Evolutionary conservation across 2,113 vertebrate species (phyloP), one percentile per base, ranked within the genome.

Genomic region (Dromiciops gliroides): DNA sequence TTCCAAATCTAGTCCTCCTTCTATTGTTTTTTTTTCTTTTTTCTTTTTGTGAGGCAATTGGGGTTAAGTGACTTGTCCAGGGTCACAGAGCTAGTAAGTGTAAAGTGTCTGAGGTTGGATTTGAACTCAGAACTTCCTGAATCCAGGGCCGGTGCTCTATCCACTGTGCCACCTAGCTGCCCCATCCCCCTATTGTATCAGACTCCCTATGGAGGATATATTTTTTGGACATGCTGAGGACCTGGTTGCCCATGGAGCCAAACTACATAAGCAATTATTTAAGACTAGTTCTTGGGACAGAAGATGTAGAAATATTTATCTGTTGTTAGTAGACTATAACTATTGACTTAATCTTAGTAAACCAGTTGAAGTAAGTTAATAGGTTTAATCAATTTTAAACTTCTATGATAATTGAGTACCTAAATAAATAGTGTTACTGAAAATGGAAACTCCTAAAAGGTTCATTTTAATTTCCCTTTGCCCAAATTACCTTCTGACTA

Each of bases 261-360:
- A 91, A 92, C 89, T 26, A 95, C 52, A 31, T 75, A 47, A 92
- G 12, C 14, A 53, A 75, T 50, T 50, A 93, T 44, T 92, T 60
- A 47, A 90, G 56, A 94, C 12, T 92, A 90, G 11, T 95, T 93
- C 47, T 92, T 2, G 67, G 53, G 50, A 50, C 31, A 90, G 88
- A 95, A 44, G 92, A 90, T 28, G 90, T 12, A 93, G 89, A 92
- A 92, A 47, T 75, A 75, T 14, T 92, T 92, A 83, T 93, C 50
- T 51, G 89, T 7, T 53, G 23, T 22, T 91, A 14, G 67, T n/a
- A n/a, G 14, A 16, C 14, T 75, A 75, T 75, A 75, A 1, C 5
- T 75, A n/a, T 75, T 75, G 37, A n/a, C 31, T 37, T 67, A 67
- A 37, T 67, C 60, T 67, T 37, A 67, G 11, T 67, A 67, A 67